These are phyloP conservation scores for Halictus rubicundus DNA, from an alignment of 1,140 invertebrate species.

Conservation along the genomic window DNA sequence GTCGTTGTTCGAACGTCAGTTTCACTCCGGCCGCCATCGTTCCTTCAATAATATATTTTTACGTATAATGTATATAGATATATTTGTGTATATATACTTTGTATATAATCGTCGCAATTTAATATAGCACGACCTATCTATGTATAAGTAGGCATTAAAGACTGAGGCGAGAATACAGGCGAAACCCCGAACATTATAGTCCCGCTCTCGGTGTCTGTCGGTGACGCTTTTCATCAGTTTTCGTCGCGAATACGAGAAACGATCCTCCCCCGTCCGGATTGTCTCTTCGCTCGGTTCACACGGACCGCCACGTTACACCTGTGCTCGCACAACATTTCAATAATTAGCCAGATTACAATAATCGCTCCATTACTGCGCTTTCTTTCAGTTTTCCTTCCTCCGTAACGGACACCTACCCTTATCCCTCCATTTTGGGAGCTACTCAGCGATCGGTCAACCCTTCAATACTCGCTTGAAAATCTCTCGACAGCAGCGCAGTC, in stretches of 20 bases:
- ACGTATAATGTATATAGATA: slow-evolving; percentile 45
- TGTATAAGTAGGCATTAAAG: slow-evolving; percentile 50
- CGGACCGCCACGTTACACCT: too few species aligned
- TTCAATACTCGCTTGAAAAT: too few species aligned
- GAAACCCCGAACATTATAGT: slow-evolving; percentile 31
- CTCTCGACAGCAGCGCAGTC: too few species aligned
- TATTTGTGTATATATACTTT: slow-evolving; percentile 42
- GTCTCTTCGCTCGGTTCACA: neutral
- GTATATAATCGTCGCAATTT: slow-evolving; percentile 42
- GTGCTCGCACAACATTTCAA: too few species aligned
- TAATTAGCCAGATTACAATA: too few species aligned
- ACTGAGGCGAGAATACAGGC: slow-evolving; percentile 47
- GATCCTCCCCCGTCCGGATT: slow-evolving; percentile 14
- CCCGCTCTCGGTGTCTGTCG: slow-evolving; percentile 5
- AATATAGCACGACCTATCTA: slow-evolving; percentile 50
- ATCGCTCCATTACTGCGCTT: too few species aligned
- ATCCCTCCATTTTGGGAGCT: too few species aligned
- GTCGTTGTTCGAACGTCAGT: slow-evolving; percentile 36
- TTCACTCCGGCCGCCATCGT: slow-evolving; percentile 17
- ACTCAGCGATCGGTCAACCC: too few species aligned
- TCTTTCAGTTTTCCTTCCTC: too few species aligned
- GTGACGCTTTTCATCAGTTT: slow-evolving; percentile 10
- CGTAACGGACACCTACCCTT: too few species aligned
- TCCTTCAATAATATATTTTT: slow-evolving; percentile 34
- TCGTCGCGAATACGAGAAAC: slow-evolving; percentile 10